Evolutionary conservation across 2,797 vertebrate genomes (phyloP), one percentile per base, ranked within the genome.

Genomic region (Poeciliopsis paucimaculata): DNA sequence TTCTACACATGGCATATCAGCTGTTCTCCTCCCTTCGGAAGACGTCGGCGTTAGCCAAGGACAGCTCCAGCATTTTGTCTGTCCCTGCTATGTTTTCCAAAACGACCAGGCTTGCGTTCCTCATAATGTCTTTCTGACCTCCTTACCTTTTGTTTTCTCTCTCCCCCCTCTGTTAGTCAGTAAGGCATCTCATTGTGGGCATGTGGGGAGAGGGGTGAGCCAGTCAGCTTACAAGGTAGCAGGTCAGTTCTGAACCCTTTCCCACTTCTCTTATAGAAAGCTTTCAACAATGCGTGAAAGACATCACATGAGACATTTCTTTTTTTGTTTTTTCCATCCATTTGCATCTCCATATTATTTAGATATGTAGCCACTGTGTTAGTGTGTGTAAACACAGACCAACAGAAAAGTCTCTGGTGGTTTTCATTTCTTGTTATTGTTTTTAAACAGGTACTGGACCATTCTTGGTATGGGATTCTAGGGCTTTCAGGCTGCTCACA

Each of bases 391-490:
- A 82, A 81, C 77, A 75, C 86, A 84, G 79, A 78, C 80, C 49
- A 71, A 81, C 88, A 80, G 85, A 85, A 74, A 72, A 31, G 82
- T 88, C 84, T 87, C 90, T 77, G 82, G 80, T 78, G 66, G 80
- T 55, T 86, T 82, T 85, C 70, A 81, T 87, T 85, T 82, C 66
- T 78, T 75, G 53, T 51, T 66, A 8, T 47, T 76, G 49, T 34
- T 86, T 78, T 93, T 96, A 99, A 93, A 99, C 98, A 75, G 98
- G 97, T 94, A 99, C 98, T 20, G 98, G 98, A 88, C 95, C 94
- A 77, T 96, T 98, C 96, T 98, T 99, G 86, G 96, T 96, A 92
- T 98, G 96, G 78, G 96, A 97, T 96, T 99, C 98, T 91, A 99
- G 96, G 94, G 96, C 95, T 96, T 98, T 98, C 94, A 99, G 96